Percentiles rank a stretch among this genome's conserved stretches.
Evolutionary conservation across 2,113 vertebrate genomes (phyloP).

Genomic region (Nestor notabilis): DNA sequence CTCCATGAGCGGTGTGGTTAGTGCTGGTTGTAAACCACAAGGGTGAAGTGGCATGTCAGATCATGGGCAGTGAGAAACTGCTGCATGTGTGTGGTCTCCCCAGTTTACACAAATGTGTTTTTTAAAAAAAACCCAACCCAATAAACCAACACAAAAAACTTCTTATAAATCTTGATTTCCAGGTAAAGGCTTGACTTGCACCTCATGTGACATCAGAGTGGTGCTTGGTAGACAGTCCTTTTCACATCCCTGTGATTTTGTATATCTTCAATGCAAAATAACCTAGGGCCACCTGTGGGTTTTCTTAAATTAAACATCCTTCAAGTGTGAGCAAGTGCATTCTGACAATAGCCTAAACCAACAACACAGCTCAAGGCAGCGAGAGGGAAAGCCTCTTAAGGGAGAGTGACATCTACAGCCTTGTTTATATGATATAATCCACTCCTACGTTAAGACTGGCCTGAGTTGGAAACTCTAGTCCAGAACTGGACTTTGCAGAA

Average conservation of each 20-base stretch:
- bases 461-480: not conserved
- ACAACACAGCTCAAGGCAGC: not conserved
- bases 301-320: slow-evolving; percentile 53
- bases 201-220: not conserved
- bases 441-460: not conserved
- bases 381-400: not conserved
- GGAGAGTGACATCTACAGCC: slow-evolving; percentile 39
- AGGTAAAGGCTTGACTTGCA: slow-evolving; percentile 27
- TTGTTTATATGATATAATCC: slow-evolving; percentile 12
- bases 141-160: not conserved
- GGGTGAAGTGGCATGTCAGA: slow-evolving; percentile 25
- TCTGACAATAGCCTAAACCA: slow-evolving; percentile 52
- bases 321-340: slow-evolving; percentile 44
- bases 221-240: not conserved
- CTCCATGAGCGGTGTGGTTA: not conserved
- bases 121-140: not conserved
- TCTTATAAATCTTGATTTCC: slow-evolving; percentile 31
- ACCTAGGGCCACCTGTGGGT: slow-evolving; percentile 17
- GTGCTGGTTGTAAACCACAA: not conserved
- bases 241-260: slow-evolving; percentile 23
- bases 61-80: not conserved
- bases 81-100: slow-evolving; percentile 37
- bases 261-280: slow-evolving; percentile 27
- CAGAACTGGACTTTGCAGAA: not conserved
- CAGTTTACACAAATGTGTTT: not conserved